Base-by-base conservation (phyloP, 2,888 invertebrate genomes). In the Eupithecia tripunctaria region DNA sequence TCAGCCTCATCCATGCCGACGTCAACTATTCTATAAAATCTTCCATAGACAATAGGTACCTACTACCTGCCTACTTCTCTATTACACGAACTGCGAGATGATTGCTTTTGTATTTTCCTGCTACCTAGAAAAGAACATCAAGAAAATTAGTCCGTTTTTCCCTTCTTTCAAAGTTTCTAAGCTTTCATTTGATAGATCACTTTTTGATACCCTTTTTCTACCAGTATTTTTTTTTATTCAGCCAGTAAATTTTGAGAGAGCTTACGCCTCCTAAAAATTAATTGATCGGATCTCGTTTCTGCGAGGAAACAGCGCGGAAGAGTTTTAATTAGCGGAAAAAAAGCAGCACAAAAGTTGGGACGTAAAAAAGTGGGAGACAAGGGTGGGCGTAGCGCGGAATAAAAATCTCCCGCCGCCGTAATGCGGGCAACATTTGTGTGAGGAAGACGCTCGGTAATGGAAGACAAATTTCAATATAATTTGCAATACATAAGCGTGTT, bases 401-500 rank as follows among this genome's bases (percentile, higher is more conserved):
- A 92, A 93, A 92, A 93, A 90, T 91, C 91, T 91, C 91, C 93
- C 92, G 91, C 86, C 93, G 91, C 86, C 93, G 91, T 93, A 94
- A 93, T 92, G 92, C 94, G 94, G 94, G 91, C 92, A 93, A 93
- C 94, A 94, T 94, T 94, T 94, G 94, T 94, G 94, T 94, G 91
- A 94, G 93, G 93, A 94, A 94, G 93, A 90, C 90, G 90, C 91
- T 90, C 91, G 90, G 94, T 94, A 94, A 94, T 94, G 93, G 94
- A 94, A 94, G 94, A 94, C 94, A 94, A 94, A 94, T 94, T 94
- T 94, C 94, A 94, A 95, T 94, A 94, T 94, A 94, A 95, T 95
- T 95, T 95, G 94, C 94, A 94, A 94, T 95, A 95, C 94, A 94
- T 95, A 95, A 94, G 94, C 94, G 95, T 95, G 94, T 94, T 94